phyloP scores from a whole-genome alignment of 2,888 invertebrate genomes.

The Meghimatium bilineatum region DNA sequence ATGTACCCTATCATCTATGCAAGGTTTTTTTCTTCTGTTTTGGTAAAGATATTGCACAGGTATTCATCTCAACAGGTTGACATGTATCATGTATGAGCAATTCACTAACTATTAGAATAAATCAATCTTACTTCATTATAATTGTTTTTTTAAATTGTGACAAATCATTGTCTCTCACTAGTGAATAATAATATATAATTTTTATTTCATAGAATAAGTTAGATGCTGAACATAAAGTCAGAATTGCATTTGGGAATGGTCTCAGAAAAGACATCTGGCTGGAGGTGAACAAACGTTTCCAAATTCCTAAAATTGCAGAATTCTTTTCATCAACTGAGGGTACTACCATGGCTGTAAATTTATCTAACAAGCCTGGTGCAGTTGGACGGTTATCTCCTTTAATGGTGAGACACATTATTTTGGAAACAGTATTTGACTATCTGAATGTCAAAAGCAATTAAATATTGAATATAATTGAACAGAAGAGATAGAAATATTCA shows the following conservation, averaged over 20 bases:
- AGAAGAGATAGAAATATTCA: background rate
- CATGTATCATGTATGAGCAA: too few relatives aligned
- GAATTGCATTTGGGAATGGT: constrained; percentile 93
- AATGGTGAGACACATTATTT: constrained; percentile 56
- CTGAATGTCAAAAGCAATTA: background rate
- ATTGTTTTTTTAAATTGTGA: background rate
- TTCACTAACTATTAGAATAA: background rate
- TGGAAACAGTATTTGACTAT: background rate
- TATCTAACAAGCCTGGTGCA: constrained; percentile 83
- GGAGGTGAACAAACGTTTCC: constrained; percentile 90
- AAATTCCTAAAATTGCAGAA: constrained; percentile 88
- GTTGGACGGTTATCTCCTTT: constrained; percentile 69
- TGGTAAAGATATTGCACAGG: too few relatives aligned
- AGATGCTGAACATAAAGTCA: constrained; percentile 69
- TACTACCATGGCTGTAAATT: constrained; percentile 96
- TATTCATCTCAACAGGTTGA: too few relatives aligned
- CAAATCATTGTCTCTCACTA: background rate
- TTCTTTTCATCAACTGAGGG: constrained; percentile 98
- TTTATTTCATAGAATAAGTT: constrained; percentile 32
- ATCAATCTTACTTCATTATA: background rate
- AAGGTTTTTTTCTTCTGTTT: too few relatives aligned
- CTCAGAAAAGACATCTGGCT: constrained; percentile 94
- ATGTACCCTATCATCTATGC: too few relatives aligned
- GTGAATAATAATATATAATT: background rate
- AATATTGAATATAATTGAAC: background rate